phyloP scores from a whole-genome alignment of 2,888 invertebrate species.

The Amblyjoppa proteus region DNA sequence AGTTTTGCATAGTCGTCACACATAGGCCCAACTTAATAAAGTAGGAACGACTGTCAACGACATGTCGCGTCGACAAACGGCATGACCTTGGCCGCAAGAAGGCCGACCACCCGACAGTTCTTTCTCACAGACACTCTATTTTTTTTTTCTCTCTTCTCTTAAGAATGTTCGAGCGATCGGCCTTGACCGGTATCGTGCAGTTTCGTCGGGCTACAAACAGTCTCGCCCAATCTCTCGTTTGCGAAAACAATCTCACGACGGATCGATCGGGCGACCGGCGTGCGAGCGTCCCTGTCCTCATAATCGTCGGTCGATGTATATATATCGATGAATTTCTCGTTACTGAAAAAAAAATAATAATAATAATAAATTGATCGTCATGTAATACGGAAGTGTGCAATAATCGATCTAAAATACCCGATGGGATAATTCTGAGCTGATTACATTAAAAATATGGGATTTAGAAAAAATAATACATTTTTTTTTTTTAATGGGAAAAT shows the following conservation, averaged over 20 bases:
- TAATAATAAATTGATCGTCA: too few relatives aligned
- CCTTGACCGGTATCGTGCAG: slow-evolving; percentile 31
- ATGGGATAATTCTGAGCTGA: too few relatives aligned
- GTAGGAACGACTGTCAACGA: slow-evolving; percentile 22
- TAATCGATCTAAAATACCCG: too few relatives aligned
- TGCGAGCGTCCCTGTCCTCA: slow-evolving; percentile 23
- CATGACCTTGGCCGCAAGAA: slow-evolving; percentile 50
- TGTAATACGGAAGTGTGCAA: too few relatives aligned
- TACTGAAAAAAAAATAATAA: too few relatives aligned
- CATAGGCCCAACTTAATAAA: too few relatives aligned
- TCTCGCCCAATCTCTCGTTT: slow-evolving; percentile 18
- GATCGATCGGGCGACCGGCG: neutral
- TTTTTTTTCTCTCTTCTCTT: slow-evolving; percentile 32
- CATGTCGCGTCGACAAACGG: slow-evolving; percentile 19
- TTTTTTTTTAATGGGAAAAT: neutral
- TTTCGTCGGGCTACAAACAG: neutral
- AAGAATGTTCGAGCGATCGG: slow-evolving; percentile 30
- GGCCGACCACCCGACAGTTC: slow-evolving; percentile 40
- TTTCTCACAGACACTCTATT: neutral
- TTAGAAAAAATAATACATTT: neutral
- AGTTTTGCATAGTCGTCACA: neutral
- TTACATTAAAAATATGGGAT: neutral
- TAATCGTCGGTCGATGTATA: neutral
- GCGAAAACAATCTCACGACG: neutral
- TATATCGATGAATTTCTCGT: too few relatives aligned